phyloP scores from a whole-genome alignment of 2,888 invertebrate genomes.

The Diarsia rubi region DNA sequence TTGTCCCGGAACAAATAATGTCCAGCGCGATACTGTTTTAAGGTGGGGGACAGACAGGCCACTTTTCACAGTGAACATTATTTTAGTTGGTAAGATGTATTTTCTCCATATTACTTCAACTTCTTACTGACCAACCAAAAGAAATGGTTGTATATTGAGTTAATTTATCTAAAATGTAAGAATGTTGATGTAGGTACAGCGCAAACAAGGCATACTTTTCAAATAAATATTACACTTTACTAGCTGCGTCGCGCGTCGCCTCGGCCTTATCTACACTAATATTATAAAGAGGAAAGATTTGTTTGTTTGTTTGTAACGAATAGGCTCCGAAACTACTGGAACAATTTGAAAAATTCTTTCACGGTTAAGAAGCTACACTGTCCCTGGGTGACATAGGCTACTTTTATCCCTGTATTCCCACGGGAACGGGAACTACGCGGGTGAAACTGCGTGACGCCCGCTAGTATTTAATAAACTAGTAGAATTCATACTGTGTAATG shows the following conservation, averaged over 20 bases:
- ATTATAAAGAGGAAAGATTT: no score
- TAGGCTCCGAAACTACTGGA: no score
- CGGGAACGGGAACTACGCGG: no score
- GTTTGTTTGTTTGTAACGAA: no score
- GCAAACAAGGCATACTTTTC: background rate
- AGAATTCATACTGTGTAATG: background rate
- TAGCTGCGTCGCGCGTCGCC: no score
- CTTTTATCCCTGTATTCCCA: no score
- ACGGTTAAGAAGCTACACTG: no score
- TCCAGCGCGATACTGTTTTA: conserved; percentile 30
- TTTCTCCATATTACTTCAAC: background rate
- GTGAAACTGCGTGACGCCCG: no score
- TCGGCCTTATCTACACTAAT: no score
- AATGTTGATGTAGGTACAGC: background rate
- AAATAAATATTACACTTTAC: background rate
- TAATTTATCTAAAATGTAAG: background rate
- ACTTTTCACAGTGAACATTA: background rate
- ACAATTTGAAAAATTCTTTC: no score
- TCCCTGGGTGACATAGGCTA: no score
- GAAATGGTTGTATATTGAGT: background rate
- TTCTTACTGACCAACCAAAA: background rate
- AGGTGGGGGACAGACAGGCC: conserved; percentile 24
- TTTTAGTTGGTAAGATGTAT: background rate
- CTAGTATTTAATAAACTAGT: background rate
- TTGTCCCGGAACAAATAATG: conserved; percentile 58